Evolutionary conservation across 1,140 invertebrate species (phyloP).

Genomic region (Brachionus paranguensis): DNA sequence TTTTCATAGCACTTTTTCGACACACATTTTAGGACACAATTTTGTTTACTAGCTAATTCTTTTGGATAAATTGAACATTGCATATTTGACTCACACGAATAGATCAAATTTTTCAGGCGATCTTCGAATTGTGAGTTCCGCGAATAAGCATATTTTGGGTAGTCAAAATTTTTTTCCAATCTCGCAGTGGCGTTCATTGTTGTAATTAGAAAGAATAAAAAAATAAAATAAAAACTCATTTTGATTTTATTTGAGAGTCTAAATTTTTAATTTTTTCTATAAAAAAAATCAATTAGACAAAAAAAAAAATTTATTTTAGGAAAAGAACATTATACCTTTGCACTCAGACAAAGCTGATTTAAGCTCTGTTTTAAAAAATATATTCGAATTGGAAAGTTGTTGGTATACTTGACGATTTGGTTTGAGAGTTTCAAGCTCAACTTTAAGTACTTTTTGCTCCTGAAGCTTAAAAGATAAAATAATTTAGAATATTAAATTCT

Average conservation of each 20-base stretch:
- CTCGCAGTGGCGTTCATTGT: not conserved
- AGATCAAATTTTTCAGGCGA: not conserved
- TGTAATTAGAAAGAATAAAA: not conserved
- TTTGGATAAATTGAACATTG: not conserved
- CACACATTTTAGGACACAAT: conserved; percentile 31
- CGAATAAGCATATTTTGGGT: conserved; percentile 4
- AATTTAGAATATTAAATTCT: not conserved
- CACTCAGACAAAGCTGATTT: not conserved
- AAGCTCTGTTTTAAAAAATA: conserved; percentile 20
- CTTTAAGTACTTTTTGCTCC: conserved; percentile 24
- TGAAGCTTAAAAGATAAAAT: not conserved
- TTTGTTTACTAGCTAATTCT: not conserved
- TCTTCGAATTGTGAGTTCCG: not conserved
- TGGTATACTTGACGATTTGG: conserved; percentile 14
- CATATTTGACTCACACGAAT: not conserved
- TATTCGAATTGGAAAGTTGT: not conserved
- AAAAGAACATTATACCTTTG: not conserved
- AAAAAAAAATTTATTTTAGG: not conserved
- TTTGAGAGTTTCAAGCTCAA: conserved; percentile 22
- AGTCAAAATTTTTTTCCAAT: conserved; percentile 14
- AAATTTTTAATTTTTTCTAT: conserved; percentile 8
- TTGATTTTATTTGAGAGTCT: not conserved
- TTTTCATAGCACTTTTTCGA: conserved; percentile 32
- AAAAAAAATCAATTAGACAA: not conserved
- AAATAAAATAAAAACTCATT: not conserved